Base-by-base conservation (phyloP, 2,113 vertebrate species). In the Gallinago media region DNA sequence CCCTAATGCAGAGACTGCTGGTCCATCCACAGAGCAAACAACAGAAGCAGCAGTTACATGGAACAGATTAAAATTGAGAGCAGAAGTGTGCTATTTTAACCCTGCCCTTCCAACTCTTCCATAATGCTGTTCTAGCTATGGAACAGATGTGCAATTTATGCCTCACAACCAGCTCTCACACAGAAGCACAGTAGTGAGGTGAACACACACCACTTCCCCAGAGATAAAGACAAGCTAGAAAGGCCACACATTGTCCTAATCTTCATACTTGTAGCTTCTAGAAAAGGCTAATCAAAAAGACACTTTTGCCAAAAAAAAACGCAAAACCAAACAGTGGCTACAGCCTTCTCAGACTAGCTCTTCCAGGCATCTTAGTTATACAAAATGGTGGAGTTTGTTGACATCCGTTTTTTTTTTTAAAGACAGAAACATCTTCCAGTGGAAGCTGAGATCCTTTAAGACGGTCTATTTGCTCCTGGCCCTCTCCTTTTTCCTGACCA, bases 41-140 rank as follows among this genome's bases (percentile, higher is more conserved):
- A 65, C 83, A 88, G 84, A 88, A 94, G 89, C 90, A 95, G 85
- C 68, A 94, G 42, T 59, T 86, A 77, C 6, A 11, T n/a, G 27
- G 55, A 88, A 77, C 27, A 94, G 72, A 74, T 74, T 25, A 55
- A 84, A 89, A 62, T 26, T 56, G 56, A 88, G 63, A 55, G 9
- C 46, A 76, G 7, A 84, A 66, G 6, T 32, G 59, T 56, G 65
- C 52, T 75, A 52, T 67, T 93, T 88, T 63, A 94, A 88, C 44
- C 73, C 85, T 92, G 68, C 52, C 63, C 68, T 38, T 59, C 52
- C 68, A 71, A 68, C 40, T 74, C 75, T 34, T 72, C 38, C 47
- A 3, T 56, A 92, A 58, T 42, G 54, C 83, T 67, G 27, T 72
- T 83, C 47, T 29, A 83, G 72, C 44, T 68, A 59, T 1, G 13